Conservation (phyloP, 2,113 vertebrate genomes). For the Sander lucioperca region DNA sequence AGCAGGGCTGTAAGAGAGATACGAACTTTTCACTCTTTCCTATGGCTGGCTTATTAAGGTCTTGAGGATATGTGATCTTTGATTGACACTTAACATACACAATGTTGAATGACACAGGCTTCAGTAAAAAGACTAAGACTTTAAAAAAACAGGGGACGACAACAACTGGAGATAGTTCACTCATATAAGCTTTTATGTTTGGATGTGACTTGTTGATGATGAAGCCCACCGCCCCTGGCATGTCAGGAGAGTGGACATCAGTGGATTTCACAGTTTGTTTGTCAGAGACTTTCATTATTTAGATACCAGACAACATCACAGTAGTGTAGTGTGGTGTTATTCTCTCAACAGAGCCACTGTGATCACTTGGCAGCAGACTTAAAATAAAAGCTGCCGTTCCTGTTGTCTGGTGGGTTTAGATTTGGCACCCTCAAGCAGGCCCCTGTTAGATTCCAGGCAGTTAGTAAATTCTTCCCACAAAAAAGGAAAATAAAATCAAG, state of each 20-base stretch:
- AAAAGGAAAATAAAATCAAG: slow-evolving; percentile 61
- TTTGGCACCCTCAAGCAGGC: slow-evolving; percentile 48
- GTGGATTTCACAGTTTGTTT: slow-evolving; percentile 72
- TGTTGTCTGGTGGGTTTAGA: slow-evolving; percentile 34
- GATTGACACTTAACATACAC: slow-evolving; percentile 60
- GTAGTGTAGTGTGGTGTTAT: slow-evolving; percentile 68
- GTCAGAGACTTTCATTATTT: slow-evolving; percentile 51
- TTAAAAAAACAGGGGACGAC: slow-evolving; percentile 34
- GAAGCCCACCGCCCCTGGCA: slow-evolving; percentile 12
- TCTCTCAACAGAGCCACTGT: slow-evolving; percentile 59
- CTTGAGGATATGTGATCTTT: slow-evolving; percentile 46
- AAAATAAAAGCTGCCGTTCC: slow-evolving; percentile 37
- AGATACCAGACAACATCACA: slow-evolving; percentile 72
- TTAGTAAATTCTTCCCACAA: slow-evolving; percentile 66
- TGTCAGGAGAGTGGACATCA: slow-evolving; percentile 37
- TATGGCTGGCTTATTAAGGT: slow-evolving; percentile 54
- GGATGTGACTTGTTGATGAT: slow-evolving; percentile 24
- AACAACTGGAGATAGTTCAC: slow-evolving; percentile 54
- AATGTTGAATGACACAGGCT: slow-evolving; percentile 59
- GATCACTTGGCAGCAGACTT: slow-evolving; percentile 56
- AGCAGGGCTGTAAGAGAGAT: slow-evolving; percentile 29
- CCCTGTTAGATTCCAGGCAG: slow-evolving; percentile 47
- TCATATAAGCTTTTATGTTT: slow-evolving; percentile 17
- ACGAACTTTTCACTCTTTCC: slow-evolving; percentile 33
- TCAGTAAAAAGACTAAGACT: slow-evolving; percentile 60